These are phyloP conservation scores for Amazonetta brasiliensis DNA, from an alignment of 2,797 vertebrate genomes.

Conservation along the genomic window DNA sequence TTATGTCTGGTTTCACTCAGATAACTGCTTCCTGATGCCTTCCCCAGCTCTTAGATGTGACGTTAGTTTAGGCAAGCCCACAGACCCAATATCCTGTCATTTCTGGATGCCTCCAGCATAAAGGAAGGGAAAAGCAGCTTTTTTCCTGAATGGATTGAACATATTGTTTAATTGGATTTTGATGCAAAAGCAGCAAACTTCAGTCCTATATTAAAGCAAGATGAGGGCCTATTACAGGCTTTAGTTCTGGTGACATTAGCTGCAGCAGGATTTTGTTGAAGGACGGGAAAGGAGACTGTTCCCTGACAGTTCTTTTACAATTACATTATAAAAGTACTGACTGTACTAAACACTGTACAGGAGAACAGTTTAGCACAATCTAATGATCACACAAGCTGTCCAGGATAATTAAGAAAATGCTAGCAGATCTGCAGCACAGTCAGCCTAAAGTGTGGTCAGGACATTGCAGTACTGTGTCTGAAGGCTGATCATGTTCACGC, in stretches of 20 bases:
- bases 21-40: conserved; percentile 51
- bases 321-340: background rate
- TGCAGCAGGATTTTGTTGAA: background rate
- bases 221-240: background rate
- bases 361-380: background rate
- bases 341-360: background rate
- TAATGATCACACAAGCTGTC: background rate
- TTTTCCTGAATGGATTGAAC: background rate
- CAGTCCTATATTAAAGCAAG: background rate
- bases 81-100: conserved; percentile 61
- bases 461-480: background rate
- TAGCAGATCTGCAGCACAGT: background rate
- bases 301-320: background rate
- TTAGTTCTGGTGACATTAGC: background rate
- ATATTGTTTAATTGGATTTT: conserved; percentile 17
- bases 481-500: background rate
- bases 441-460: background rate
- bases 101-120: conserved; percentile 46
- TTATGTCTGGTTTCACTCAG: conserved; percentile 50
- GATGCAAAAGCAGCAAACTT: background rate
- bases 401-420: background rate
- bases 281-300: background rate
- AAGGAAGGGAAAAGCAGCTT: conserved; percentile 29
- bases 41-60: background rate
- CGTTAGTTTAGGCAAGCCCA: conserved; percentile 27